Evolutionary conservation across 2,797 vertebrate genomes (phyloP), one percentile per base, ranked within the genome.

Genomic region (Neopelma chrysocephalum): DNA sequence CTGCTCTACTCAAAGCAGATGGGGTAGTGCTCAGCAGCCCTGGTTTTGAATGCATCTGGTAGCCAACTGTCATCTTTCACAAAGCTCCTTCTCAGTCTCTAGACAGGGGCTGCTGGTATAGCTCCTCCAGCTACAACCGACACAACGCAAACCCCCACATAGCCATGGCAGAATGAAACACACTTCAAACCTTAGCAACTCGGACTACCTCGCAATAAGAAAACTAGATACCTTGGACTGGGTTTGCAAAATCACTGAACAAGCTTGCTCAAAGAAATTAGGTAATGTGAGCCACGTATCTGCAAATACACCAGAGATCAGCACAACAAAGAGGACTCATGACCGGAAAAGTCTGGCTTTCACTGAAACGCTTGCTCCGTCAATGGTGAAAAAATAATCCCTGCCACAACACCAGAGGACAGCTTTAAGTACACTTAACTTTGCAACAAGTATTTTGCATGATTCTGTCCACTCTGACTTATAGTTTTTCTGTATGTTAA

Each of bases 1-100:
- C 90, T 92, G 94, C 64, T 91, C 57, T 73, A 11, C 82, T 91
- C 70, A 91, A 80, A 96, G 83, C 88, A 89, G 93, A 95, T 51
- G 83, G 89, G 82, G 56, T n/a, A 89, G 70, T 18, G 32, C 73
- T 89, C 18, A 0, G 45, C 90, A 91, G 93, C 57, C 73, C 48
- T 21, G 40, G 17, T 47, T 94, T 73, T 79, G 66, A 93, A 89
- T 80, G 70, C 73, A 79, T 93, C 80, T 92, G 87, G 77, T 53
- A 93, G 66, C 83, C 81, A 90, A 92, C 90, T 76, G 66, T 70
- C 83, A 71, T 70, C 83, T 60, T 90, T 75, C 78, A 88, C 65
- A 94, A 79, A 88, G 90, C 91, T 89, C 42, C 61, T 84, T 86
- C 87, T 80, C 68, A 79, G 56, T n/a, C 87, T 56, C 57, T 12